A percentile compares a stretch with the other conserved stretches of the same genome.
phyloP scores from a whole-genome alignment of 2,113 vertebrate genomes.

The Diadophis punctatus region DNA sequence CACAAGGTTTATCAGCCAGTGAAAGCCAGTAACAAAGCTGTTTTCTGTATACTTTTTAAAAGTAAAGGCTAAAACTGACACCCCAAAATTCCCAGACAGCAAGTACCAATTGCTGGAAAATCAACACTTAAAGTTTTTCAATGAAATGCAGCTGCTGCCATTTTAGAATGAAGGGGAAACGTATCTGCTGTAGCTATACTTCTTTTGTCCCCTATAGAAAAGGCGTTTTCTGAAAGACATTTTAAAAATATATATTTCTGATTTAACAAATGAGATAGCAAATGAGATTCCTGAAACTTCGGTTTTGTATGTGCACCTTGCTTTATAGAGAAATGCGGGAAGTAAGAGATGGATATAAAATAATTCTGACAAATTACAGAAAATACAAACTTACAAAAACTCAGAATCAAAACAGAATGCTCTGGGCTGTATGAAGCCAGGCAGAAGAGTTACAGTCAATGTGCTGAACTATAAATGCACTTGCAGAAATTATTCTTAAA shows the following conservation, averaged over 20 bases:
- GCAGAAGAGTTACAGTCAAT: not conserved
- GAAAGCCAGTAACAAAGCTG: constrained; percentile 1
- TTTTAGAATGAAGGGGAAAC: not conserved
- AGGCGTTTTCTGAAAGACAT: not conserved
- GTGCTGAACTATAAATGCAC: not conserved
- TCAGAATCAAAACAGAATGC: not conserved
- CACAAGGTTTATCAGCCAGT: not conserved
- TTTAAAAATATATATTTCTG: constrained; percentile 2
- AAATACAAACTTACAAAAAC: not conserved
- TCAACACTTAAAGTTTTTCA: not conserved
- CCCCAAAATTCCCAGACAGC: not conserved
- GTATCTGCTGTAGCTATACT: not conserved
- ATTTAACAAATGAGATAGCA: not conserved
- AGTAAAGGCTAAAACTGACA: not conserved
- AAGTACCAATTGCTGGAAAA: not conserved
- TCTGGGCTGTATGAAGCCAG: not conserved
- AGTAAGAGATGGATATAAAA: not conserved
- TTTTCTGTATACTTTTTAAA: constrained; percentile 8
- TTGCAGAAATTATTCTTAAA: not conserved
- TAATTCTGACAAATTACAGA: not conserved
- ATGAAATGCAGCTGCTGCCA: constrained; percentile 28
- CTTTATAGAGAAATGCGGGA: not conserved
- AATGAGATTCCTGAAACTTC: constrained; percentile 7
- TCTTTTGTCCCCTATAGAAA: constrained; percentile 12
- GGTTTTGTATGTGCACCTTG: not conserved